Base-by-base conservation (phyloP, 1,140 invertebrate species). In the Drosophila bocki region DNA sequence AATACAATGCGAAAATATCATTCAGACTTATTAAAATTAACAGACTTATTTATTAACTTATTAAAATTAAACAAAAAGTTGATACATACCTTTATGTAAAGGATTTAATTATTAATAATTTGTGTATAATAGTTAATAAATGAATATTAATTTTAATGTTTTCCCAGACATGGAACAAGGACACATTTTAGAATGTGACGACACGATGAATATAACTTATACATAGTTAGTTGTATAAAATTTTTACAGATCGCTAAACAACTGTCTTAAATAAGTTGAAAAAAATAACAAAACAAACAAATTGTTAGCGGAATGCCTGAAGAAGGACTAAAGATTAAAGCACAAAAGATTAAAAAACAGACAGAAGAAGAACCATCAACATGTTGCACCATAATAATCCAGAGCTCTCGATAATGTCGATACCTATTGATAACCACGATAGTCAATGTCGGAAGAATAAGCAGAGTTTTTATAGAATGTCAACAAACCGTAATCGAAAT, bases 401-500 rank as follows among this genome's bases (percentile, higher is more conserved):
- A 37, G 13, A 54, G 33, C 19, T 37, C 12, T 37, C 33, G 17
- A 53, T 53, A 53, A 53, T 33, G 17, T 37, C 33, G 51, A 37
- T 37, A 22, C 35, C 19, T 54, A 37, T 54, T 7, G 51, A 11
- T 19, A 37, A 22, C 13, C 13, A 22, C 33, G 51, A 51, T 29
- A 33, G 11, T 12, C 33, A n/a, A 58, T 39, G 17, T 45, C 19
- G 29, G 15, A 54, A 37, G 17, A 54, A 37, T 15, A 13, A 37
- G 17, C 32, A 35, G 29, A 61, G 29, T 45, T 13, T 63, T 44
- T 51, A 70, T n/a, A 75, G 32, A 58, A 72, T 59, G 44, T 62
- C 53, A 67, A 86, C 33, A 37, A 22, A 3, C 13, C 19, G 63
- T 69, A 48, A 29, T 39, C 61, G 63, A 47, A 75, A 69, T 41